Conservation (phyloP, 2,113 vertebrate genomes). For the Myotis yumanensis region DNA sequence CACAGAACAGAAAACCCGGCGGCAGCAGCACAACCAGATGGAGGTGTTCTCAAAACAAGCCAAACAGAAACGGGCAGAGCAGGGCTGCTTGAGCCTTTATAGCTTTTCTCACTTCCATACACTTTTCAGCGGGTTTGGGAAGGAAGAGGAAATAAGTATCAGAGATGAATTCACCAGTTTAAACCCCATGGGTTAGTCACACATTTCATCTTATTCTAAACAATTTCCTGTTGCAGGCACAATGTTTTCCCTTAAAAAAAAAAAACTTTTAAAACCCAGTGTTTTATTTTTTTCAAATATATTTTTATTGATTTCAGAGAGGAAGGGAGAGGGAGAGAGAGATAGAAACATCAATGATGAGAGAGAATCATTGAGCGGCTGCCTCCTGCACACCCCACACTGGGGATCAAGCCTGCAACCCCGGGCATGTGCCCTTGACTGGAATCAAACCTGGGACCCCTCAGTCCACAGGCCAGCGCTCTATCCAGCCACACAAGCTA, state of each 20-base stretch:
- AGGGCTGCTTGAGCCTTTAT: background rate
- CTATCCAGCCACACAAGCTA: no score
- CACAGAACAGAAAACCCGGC: background rate
- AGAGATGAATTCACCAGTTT: background rate
- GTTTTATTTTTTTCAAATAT: background rate
- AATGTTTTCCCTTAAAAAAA: background rate
- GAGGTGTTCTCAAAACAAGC: background rate
- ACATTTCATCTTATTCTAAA: background rate
- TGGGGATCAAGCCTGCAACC: no score
- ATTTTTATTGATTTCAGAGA: no score
- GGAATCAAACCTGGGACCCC: no score
- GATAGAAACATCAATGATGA: no score
- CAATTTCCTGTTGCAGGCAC: background rate
- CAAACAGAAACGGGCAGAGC: background rate
- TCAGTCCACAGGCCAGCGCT: no score
- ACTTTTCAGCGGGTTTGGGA: background rate
- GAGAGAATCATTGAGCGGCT: no score
- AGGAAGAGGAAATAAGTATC: background rate
- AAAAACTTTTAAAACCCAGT: background rate
- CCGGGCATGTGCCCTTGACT: no score
- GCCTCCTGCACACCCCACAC: no score
- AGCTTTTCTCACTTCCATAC: background rate
- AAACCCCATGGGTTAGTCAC: background rate
- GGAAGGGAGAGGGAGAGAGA: no score
- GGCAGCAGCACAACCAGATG: background rate